phyloP scores from a whole-genome alignment of 2,113 vertebrate genomes.

The Caranx ignobilis region DNA sequence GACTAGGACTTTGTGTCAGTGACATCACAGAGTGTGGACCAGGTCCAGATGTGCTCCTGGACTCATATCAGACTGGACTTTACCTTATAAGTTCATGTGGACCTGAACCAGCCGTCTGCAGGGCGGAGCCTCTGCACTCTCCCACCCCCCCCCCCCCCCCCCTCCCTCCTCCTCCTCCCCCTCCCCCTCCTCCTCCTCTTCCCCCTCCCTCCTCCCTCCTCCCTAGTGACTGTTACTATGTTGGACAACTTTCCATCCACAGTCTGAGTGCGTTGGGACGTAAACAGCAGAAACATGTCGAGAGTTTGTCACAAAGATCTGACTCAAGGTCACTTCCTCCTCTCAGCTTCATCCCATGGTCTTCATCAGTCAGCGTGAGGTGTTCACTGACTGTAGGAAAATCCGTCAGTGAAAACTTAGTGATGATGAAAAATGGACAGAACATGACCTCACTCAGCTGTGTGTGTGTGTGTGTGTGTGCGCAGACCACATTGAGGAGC shows the following conservation, averaged over 20 bases:
- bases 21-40: not conserved
- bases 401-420: too few relatives aligned
- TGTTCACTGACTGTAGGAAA: too few relatives aligned
- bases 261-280: not conserved
- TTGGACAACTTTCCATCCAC: not conserved
- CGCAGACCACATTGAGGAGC: constrained; percentile 68
- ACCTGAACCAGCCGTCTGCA: constrained; percentile 6
- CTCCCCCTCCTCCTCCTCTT: not conserved
- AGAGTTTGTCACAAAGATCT: too few relatives aligned
- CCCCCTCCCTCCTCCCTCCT: not conserved
- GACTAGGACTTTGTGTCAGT: not conserved
- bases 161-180: not conserved
- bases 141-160: not conserved
- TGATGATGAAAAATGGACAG: too few relatives aligned
- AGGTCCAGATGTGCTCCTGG: too few relatives aligned
- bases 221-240: constrained; percentile 26
- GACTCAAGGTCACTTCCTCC: too few relatives aligned
- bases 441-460: too few relatives aligned
- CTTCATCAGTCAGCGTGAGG: not conserved
- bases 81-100: constrained; percentile 46
- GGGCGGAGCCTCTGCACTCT: not conserved
- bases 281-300: not conserved
- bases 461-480: not conserved
- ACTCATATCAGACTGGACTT: constrained; percentile 1
- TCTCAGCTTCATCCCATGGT: not conserved